Percentiles rank a stretch among this genome's conserved stretches.
Evolutionary conservation across 2,797 vertebrate genomes (phyloP).

Genomic region (Nyctibius grandis): DNA sequence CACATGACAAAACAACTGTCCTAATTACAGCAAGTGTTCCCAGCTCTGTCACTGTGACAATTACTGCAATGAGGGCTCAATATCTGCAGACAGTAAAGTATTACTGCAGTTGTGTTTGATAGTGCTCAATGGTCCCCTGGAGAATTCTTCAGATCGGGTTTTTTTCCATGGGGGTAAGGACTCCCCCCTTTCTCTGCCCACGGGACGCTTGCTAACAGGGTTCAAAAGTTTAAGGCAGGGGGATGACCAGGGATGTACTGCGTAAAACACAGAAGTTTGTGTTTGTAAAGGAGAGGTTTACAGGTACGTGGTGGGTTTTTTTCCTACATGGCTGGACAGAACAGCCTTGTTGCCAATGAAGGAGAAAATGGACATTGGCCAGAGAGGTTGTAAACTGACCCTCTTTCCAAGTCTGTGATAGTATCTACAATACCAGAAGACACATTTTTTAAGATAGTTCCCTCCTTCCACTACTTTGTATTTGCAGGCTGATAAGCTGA

Average conservation of each 20-base stretch:
- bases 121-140: constrained; percentile 65
- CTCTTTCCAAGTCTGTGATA: accelerated
- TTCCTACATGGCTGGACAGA: neutral
- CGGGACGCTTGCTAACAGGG: neutral
- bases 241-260: neutral
- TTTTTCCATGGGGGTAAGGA: neutral
- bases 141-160: constrained; percentile 18
- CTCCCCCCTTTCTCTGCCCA: neutral
- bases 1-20: constrained; percentile 75
- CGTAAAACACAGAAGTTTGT: neutral
- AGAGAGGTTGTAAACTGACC: neutral
- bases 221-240: constrained; percentile 17
- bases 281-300: neutral
- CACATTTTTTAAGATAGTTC: neutral
- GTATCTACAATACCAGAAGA: neutral
- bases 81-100: constrained; percentile 67
- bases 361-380: neutral
- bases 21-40: constrained; percentile 72
- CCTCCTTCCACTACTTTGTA: neutral
- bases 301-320: neutral
- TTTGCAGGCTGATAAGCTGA: neutral
- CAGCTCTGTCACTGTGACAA: constrained; percentile 72
- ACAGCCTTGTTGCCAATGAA: neutral
- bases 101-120: constrained; percentile 68
- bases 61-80: constrained; percentile 69